These are phyloP conservation scores for Adoxophyes honmai DNA, from an alignment of 1,140 invertebrate genomes.

Conservation along the genomic window DNA sequence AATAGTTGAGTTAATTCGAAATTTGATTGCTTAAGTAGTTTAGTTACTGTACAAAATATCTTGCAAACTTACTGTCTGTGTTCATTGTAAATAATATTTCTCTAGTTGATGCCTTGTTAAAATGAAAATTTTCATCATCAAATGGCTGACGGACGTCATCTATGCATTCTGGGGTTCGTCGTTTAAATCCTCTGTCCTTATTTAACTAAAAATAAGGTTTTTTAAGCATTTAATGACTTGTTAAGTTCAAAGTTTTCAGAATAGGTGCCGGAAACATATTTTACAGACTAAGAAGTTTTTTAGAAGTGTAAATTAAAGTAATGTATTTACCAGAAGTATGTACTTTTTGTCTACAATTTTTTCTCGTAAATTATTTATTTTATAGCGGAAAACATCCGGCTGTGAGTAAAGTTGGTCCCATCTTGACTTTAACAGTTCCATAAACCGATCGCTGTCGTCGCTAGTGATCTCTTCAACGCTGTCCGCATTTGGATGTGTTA, in stretches of 20 bases:
- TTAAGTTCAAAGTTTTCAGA: background rate
- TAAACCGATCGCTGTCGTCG: conserved; percentile 19
- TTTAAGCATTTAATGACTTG: conserved; percentile 10
- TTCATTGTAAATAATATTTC: conserved; percentile 77
- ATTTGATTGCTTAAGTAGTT: too few relatives aligned
- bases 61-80: conserved; percentile 24
- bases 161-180: conserved; percentile 81
- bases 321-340: conserved; percentile 40
- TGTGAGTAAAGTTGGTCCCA: conserved; percentile 48
- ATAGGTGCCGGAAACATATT: too few relatives aligned
- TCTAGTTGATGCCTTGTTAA: conserved; percentile 78
- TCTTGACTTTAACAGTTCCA: conserved; percentile 30
- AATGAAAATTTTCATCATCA: conserved; percentile 81
- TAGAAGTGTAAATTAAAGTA: too few relatives aligned
- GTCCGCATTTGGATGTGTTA: background rate
- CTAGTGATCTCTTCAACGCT: conserved; percentile 5
- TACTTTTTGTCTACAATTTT: conserved; percentile 43
- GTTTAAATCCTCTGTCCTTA: conserved; percentile 77
- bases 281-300: too few relatives aligned
- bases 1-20: conserved; percentile 6
- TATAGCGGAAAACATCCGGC: conserved; percentile 50
- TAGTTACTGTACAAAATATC: too few relatives aligned
- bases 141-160: conserved; percentile 79
- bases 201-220: conserved; percentile 79
- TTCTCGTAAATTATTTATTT: conserved; percentile 44